Evolutionary conservation across 2,888 invertebrate species (phyloP).

Genomic region (Diarsia rubi): DNA sequence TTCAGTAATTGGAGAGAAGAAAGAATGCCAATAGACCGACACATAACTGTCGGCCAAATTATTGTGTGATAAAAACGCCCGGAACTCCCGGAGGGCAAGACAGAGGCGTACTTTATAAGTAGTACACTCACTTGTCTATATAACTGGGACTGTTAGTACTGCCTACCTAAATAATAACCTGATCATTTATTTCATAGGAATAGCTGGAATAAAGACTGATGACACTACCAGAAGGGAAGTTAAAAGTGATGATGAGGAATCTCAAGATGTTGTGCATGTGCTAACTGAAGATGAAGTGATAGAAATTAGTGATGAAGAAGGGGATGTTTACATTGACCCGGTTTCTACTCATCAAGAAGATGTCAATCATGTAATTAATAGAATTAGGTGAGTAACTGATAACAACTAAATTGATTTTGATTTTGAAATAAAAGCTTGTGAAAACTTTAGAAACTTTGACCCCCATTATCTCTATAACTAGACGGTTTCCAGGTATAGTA

Average conservation of each 20-base stretch:
- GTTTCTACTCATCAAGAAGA: slow-evolving; percentile 60
- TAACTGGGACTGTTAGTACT: neutral
- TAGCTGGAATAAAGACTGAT: slow-evolving; percentile 82
- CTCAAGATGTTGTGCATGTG: slow-evolving; percentile 52
- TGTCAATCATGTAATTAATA: slow-evolving; percentile 60
- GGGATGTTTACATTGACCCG: slow-evolving; percentile 60
- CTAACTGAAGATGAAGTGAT: slow-evolving; percentile 64
- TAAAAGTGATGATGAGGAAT: slow-evolving; percentile 67
- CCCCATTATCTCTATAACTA: no score
- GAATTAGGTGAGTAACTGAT: slow-evolving; percentile 52
- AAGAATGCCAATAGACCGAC: neutral
- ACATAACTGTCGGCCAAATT: neutral
- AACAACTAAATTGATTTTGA: no score
- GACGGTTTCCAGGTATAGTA: no score
- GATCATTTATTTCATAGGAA: slow-evolving; percentile 70
- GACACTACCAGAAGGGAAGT: slow-evolving; percentile 62
- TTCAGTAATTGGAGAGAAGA: neutral
- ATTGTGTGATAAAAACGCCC: neutral
- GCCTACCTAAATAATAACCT: neutral
- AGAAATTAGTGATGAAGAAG: slow-evolving; percentile 69
- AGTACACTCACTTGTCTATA: neutral
- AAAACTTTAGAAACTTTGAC: no score
- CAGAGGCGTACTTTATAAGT: neutral
- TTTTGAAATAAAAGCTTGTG: no score
- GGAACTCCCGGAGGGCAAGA: no score